Evolutionary conservation across 2,888 invertebrate genomes (phyloP).

Genomic region (Scotopteryx bipunctaria): DNA sequence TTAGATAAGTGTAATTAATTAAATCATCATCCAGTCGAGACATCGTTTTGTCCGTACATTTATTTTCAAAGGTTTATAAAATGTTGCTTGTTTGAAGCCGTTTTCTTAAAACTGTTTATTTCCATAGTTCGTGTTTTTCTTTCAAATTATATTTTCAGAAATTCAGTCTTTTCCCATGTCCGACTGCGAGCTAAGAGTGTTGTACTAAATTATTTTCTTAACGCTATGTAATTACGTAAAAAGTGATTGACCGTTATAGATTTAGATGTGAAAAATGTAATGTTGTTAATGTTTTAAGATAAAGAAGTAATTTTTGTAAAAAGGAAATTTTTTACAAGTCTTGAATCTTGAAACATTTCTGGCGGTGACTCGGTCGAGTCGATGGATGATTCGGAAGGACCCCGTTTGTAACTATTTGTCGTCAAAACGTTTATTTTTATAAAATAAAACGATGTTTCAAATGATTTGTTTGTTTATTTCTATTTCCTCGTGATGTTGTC

Average conservation of each 20-base stretch:
- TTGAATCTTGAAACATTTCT: constrained; percentile 89
- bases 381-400: constrained; percentile 75
- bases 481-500: too few species aligned
- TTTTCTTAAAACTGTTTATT: neutral
- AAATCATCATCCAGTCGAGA: constrained; percentile 2
- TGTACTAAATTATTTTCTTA: constrained; percentile 72
- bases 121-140: neutral
- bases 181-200: constrained; percentile 26
- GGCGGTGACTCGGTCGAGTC: constrained; percentile 68
- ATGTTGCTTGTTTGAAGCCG: neutral
- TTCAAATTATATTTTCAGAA: constrained; percentile 4
- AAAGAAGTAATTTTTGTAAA: constrained; percentile 87
- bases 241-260: constrained; percentile 81
- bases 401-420: constrained; percentile 84
- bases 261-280: constrained; percentile 82
- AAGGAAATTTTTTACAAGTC: constrained; percentile 87
- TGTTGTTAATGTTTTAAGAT: constrained; percentile 86
- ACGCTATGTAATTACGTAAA: constrained; percentile 65
- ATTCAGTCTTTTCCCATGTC: constrained; percentile 14
- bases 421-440: constrained; percentile 85
- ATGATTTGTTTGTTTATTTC: constrained; percentile 47
- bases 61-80: neutral
- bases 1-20: neutral
- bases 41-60: neutral
- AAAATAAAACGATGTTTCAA: constrained; percentile 82